Evolutionary conservation across 30 jellyfish, hydroid and myxozoan genomes (phyloP).

Genomic region (Chironex yamaguchii): DNA sequence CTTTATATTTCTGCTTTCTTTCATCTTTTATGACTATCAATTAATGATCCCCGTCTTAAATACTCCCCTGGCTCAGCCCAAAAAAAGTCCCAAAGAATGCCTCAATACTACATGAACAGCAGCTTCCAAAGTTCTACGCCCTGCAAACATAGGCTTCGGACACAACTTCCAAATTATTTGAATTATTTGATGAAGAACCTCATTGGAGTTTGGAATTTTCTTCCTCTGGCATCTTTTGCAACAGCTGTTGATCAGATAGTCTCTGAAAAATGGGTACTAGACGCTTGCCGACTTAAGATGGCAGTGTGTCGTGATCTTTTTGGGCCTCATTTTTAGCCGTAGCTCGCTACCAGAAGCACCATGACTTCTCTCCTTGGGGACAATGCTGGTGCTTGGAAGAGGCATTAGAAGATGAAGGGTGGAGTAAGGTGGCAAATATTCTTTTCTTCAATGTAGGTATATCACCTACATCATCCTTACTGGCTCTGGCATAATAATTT

Average conservation of each 20-base stretch:
- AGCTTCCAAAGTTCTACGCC: slow-evolving; percentile 17
- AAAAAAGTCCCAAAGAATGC: slow-evolving; percentile 2
- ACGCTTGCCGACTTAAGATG: slow-evolving; percentile 21
- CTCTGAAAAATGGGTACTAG: slow-evolving; percentile 26
- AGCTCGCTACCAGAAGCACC: slow-evolving; percentile 53
- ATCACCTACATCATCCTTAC: slow-evolving; percentile 10
- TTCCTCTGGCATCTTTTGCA: slow-evolving; percentile 5
- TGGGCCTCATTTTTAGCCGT: background rate
- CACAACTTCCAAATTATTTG: slow-evolving; percentile 46
- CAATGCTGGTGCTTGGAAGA: slow-evolving; percentile 33
- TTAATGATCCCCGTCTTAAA: background rate
- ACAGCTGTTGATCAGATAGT: slow-evolving; percentile 13
- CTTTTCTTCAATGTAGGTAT: background rate
- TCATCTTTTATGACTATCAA: background rate
- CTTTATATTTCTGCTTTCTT: background rate
- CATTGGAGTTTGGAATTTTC: slow-evolving; percentile 16
- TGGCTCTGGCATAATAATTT: slow-evolving; percentile 53
- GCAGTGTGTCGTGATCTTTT: slow-evolving; percentile 5
- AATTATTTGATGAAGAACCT: slow-evolving; percentile 1
- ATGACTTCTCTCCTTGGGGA: slow-evolving; percentile 54
- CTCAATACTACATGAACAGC: slow-evolving; percentile 15
- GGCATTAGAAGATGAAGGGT: slow-evolving; percentile 24
- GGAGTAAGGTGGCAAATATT: slow-evolving; percentile 24
- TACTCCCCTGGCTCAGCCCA: slow-evolving; percentile 5
- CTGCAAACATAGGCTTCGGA: slow-evolving; percentile 18